phyloP scores from a whole-genome alignment of 2,888 invertebrate genomes.

The Achlya flavicornis region DNA sequence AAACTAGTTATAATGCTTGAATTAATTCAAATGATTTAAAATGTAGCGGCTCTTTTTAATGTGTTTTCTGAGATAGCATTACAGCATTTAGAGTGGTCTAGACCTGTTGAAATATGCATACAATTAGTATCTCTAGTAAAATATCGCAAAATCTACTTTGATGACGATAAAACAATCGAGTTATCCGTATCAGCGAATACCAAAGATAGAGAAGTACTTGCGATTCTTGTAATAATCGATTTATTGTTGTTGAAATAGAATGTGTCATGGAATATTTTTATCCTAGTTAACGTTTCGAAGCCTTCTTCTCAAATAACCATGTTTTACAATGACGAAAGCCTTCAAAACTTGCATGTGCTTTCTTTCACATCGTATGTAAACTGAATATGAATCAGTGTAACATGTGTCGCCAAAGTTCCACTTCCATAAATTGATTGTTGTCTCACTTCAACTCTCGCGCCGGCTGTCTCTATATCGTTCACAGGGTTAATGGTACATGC shows the following conservation, averaged over 20 bases:
- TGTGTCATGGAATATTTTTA: neutral
- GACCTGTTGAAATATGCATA: neutral
- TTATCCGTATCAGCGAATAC: neutral
- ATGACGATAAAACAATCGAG: slow-evolving; percentile 1
- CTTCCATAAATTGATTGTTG: slow-evolving; percentile 28
- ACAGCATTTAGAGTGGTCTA: neutral
- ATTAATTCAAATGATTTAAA: neutral
- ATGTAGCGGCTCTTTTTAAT: neutral
- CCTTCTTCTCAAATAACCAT: neutral
- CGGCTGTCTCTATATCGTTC: slow-evolving; percentile 31
- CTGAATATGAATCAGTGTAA: slow-evolving; percentile 37
- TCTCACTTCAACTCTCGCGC: slow-evolving; percentile 22
- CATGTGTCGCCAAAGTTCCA: slow-evolving; percentile 21
- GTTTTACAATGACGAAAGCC: neutral
- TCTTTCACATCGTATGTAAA: slow-evolving; percentile 23
- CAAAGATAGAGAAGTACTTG: neutral
- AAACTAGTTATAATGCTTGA: neutral
- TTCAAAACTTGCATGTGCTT: neutral
- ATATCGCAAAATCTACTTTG: neutral
- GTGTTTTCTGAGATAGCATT: neutral
- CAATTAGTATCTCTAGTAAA: neutral
- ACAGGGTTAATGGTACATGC: slow-evolving; percentile 42
- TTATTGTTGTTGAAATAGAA: neutral
- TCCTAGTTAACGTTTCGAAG: neutral
- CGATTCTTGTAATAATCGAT: slow-evolving; percentile 2